Evolutionary conservation across 2,888 invertebrate genomes (phyloP), one percentile per base, ranked within the genome.

Genomic region (Gnatocerus cornutus): DNA sequence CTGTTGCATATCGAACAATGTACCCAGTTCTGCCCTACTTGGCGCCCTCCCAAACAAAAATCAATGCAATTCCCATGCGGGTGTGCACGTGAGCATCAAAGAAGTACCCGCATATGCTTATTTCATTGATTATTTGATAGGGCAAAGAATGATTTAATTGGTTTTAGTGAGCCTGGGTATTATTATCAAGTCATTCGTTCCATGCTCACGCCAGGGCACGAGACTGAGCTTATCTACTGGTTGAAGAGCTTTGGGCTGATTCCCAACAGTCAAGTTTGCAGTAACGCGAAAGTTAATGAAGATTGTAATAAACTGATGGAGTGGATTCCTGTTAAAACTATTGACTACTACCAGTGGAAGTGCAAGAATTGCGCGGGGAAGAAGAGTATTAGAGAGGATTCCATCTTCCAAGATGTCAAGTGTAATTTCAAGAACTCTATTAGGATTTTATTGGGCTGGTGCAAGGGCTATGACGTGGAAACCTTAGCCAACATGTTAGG

Each of bases 381-480:
- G 77, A 83, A 84, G 59, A 83, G 86, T 0, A 86, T 88, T 41
- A 80, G 88, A 65, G 86, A 87, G 9, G 81, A 85, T 62, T 90
- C 91, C 0, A 89, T 91, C 76, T 90, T 91, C 78, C 83, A 87
- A n/a, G 86, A 88, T 45, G 82, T 91, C 10, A 90, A 89, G 74
- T 91, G 91, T 79, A 89, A 89, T 64, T 84, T 91, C 53, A 85
- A 88, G 70, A 87, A 89, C 78, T 86, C 87, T 45, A 82, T 91
- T 67, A 89, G 90, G 79, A 83, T 90, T 8, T 87, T 90, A 63
- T 81, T 90, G 41, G 90, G 89, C 0, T 92, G 92, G 92, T 89
- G 90, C 81, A 89, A 90, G 76, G 87, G 88, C 79, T 87, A 87
- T n/a, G 88, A 90, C 37, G 79, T 84, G 5, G 85, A 86, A 58